Base-by-base conservation (phyloP, 2,113 vertebrate species). In the Chinchilla lanigera region DNA sequence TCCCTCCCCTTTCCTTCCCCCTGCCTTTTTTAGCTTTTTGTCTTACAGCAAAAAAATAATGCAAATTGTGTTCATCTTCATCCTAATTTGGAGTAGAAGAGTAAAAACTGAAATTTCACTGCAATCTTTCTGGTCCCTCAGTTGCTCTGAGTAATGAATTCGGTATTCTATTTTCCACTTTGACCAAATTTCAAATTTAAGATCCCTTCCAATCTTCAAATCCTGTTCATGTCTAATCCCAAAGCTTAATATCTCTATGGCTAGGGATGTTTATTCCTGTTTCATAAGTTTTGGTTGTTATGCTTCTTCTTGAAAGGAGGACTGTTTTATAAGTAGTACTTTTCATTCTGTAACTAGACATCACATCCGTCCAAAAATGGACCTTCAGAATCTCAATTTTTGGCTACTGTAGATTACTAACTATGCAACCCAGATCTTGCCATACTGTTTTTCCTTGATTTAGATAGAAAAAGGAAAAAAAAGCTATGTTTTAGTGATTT, bases 31-130 rank as follows among this genome's bases (percentile, higher is more conserved):
- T 86, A 71, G 20, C 44, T 84, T 94, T 95, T 93, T 93, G 71
- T 30, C 28, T 89, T 92, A 50, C 26, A 95, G 47, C 61, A 67
- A 69, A 89, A 97, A 97, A 97, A 86, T 93, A 97, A 89, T 61
- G 60, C 33, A 95, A 92, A 92, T 94, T 80, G 17, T 94, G 56
- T 80, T 97, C 73, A 41, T 93, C 65, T 93, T 83, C 26, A 86
- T 80, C 78, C 86, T 94, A 95, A 95, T 92, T 97, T 95, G 89
- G 60, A 89, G 86, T 90, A 35, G 33, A 85, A 91, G 75, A 12
- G 56, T 87, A 87, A 96, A 50, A 93, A 52, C 6, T 52, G 89
- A 96, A 73, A 33, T 92, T 90, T 97, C 83, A 47, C 26, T 95
- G 41, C 33, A 80, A 65, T 81, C 41, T 84, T 88, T 93, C 90